Evolutionary conservation across 1,140 invertebrate genomes (phyloP), one percentile per base, ranked within the genome.

Genomic region (Heliconius nattereri): DNA sequence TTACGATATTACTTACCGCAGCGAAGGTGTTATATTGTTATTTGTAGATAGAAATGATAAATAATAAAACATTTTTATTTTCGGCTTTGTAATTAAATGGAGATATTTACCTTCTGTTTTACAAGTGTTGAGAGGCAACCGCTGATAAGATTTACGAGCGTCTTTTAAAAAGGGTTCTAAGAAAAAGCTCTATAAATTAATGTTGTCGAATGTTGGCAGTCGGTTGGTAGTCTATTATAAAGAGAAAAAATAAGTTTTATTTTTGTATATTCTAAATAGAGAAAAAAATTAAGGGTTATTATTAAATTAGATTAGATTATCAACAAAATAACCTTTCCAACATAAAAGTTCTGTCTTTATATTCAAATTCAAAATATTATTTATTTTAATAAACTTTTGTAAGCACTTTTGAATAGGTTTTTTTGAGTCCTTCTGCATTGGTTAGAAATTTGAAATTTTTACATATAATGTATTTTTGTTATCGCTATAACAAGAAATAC

Each of bases 121-220:
- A 66, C 60, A 66, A 66, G 60, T 66, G 26, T 66, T 66, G 26
- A 26, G 26, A 26, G 60, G 60, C 1, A 26, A 66, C 60, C 60
- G 60, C 60, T 66, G 26, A 66, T 66, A 66, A 66, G 60, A 66
- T 66, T 66, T 66, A 66, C 26, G 60, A 66, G 60, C 26, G 60
- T 66, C 60, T 66, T 66, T 16, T 66, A 66, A 66, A 66, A 66
- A 66, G 60, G 26, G 60, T 66, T 66, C 26, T 66, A 66, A 66
- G 60, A 66, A 66, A 66, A 29, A 66, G 60, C 23, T 66, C 23
- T 66, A 29, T 66, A 66, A 66, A 66, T 29, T 66, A 66, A 19
- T 26, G 9, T n/a, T 57, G 54, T n/a, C 23, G 60, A 26, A 26
- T 66, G 26, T 16, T 66, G 11, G 11, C 8, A 66, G 57, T 66